Base-by-base conservation (phyloP, 1,140 invertebrate species). In the Drosophila sturtevanti region DNA sequence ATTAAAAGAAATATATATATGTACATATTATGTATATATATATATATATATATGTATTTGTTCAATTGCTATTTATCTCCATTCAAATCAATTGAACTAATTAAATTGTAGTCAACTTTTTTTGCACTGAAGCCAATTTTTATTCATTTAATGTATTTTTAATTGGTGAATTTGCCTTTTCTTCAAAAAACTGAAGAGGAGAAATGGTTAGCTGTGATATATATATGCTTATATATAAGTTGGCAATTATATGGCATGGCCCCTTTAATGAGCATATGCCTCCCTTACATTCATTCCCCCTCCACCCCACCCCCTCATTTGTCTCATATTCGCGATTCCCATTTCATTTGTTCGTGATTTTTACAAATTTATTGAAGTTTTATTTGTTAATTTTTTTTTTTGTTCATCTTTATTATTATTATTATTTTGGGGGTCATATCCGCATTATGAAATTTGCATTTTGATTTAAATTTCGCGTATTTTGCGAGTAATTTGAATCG, bases 401-500 rank as follows among this genome's bases (percentile, higher is more conserved):
- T 41, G 3, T n/a, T n/a, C n/a, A n/a, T n/a, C n/a, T n/a, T n/a
- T n/a, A n/a, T n/a, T n/a, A n/a, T n/a, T n/a, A n/a, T n/a, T 41
- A 1, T 48, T 16, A 21, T 48, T 48, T 10, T 16, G 16, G 16
- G 16, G 41, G 16, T 48, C 41, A 48, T 48, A 48, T 48, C 41
- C 41, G 41, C 41, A 48, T 48, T 48, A 48, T 48, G 41, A 48
- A 48, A 48, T 48, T 48, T 48, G 41, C 41, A 48, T 48, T 48
- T 48, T 48, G 41, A 48, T 48, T 48, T 48, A 48, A 48, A 48
- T 48, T 48, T 48, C 41, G 41, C 41, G 41, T 48, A 48, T 48
- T 48, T 48, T 48, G 41, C 41, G 41, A 48, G 41, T 48, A 48
- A 48, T 48, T 48, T 48, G 18, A 48, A 48, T 48, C 41, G 41